These are phyloP conservation scores for Luehdorfia chinensis DNA, from an alignment of 1,140 invertebrate genomes.

Conservation along the genomic window DNA sequence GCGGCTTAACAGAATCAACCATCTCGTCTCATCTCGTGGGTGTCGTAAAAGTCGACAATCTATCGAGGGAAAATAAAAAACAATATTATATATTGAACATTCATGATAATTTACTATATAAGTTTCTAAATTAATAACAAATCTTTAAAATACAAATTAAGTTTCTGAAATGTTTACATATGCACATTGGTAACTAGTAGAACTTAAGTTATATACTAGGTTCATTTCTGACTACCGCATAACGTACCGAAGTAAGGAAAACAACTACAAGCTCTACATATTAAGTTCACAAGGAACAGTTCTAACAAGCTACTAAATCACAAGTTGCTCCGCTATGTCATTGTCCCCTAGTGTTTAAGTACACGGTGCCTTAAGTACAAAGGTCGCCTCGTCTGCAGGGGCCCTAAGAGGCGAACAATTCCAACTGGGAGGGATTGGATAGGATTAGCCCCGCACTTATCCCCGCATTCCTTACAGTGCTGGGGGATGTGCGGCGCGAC, in stretches of 20 bases:
- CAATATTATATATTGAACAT: no score
- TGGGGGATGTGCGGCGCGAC: conserved; percentile 37
- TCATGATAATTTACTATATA: no score
- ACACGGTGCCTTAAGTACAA: conserved; percentile 5
- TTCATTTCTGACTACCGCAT: no score
- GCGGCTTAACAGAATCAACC: no score
- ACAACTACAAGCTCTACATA: neutral
- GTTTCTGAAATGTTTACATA: no score
- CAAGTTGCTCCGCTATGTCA: conserved; percentile 1
- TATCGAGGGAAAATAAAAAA: neutral
- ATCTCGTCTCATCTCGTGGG: no score
- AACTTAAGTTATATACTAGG: no score
- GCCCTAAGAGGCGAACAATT: conserved; percentile 17
- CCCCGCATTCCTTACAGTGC: conserved; percentile 27
- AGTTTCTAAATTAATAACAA: no score
- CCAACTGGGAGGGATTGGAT: conserved; percentile 35
- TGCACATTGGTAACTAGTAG: no score
- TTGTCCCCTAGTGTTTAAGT: conserved; percentile 11
- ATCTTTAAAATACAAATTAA: no score
- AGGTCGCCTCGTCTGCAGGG: conserved; percentile 14
- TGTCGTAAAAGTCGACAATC: no score
- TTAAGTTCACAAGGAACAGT: neutral
- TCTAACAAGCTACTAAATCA: conserved; percentile 16
- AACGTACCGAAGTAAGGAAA: neutral
- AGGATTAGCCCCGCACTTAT: conserved; percentile 49